Evolutionary conservation across 1,140 invertebrate genomes (phyloP), one percentile per base, ranked within the genome.

Genomic region (Lucilia cuprina): DNA sequence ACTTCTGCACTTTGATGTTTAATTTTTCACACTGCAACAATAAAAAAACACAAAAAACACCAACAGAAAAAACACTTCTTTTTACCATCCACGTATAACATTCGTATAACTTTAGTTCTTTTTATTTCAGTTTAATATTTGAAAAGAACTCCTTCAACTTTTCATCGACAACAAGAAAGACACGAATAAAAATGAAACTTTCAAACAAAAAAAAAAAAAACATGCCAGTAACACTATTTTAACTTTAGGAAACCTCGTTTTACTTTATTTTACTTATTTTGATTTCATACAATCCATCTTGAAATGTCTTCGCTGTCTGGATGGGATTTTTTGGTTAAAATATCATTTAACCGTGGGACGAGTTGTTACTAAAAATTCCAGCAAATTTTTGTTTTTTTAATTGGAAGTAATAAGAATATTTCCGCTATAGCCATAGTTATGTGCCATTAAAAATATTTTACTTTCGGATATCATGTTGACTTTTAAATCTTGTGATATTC

Each of bases 261-360:
- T 19, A 21, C 65, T 70, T 70, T 70, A 12, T 78, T 77, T 77
- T 77, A 41, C 13, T 9, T 78, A 49, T n/a, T 80, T 80, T 80
- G 77, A 80, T 80, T 80, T 49, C 49, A 13, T n/a, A 49, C 77
- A 80, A 80, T 80, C 77, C 77, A 80, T 80, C 77, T 80, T 80
- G 19, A 80, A 80, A 80, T 80, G 77, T 50, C 77, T 49, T 80
- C 41, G n/a, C 34, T 80, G 65, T 60, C 55, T 60, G 55, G n/a
- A 10, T 70, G 65, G 17, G 65, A 70, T 70, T 55, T 49, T 55
- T 17, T 55, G 41, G 41, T 41, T 41, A 41, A 41, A 41, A 41
- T 41, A 41, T 41, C 41, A 41, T 41, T 41, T 7, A 41, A 41
- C 41, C 10, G 13, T 55, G 50, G 50, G 41, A 8, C 5, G 10